Percentiles rank a stretch among this genome's conserved stretches.
Conservation (phyloP, 2,888 invertebrate genomes). For the Neoascia interrupta region DNA sequence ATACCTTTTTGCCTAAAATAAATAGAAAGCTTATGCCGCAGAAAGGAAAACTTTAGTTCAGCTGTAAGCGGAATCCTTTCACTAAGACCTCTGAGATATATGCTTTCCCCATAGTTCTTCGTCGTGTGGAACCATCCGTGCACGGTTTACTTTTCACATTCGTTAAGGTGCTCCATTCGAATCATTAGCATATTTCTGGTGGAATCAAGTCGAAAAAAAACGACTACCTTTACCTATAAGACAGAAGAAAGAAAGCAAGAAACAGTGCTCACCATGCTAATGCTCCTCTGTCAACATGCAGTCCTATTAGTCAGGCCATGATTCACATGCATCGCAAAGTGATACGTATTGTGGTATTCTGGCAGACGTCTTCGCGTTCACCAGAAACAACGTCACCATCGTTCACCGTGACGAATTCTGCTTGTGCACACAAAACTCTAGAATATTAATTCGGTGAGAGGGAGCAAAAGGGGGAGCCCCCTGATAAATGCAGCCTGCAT, state of each 20-base stretch:
- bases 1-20: too few relatives aligned
- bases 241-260: conserved; percentile 28
- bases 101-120: background rate
- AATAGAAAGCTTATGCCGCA: too few relatives aligned
- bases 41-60: too few relatives aligned
- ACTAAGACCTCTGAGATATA: background rate
- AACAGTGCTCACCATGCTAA: conserved; percentile 35
- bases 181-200: conserved; percentile 39
- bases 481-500: conserved; percentile 5
- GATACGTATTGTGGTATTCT: conserved; percentile 32
- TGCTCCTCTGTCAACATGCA: conserved; percentile 52
- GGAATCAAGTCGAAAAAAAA: conserved; percentile 4
- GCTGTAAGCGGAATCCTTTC: conserved; percentile 10
- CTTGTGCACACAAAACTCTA: conserved; percentile 33
- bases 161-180: conserved; percentile 10
- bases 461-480: too few relatives aligned
- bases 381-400: background rate
- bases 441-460: conserved; percentile 44
- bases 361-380: conserved; percentile 16
- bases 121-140: background rate
- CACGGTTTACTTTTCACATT: conserved; percentile 33
- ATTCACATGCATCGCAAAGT: conserved; percentile 43
- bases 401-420: background rate
- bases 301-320: conserved; percentile 53
- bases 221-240: conserved; percentile 7